Base-by-base conservation (phyloP, 2,888 invertebrate species). In the Clusia tigrina region DNA sequence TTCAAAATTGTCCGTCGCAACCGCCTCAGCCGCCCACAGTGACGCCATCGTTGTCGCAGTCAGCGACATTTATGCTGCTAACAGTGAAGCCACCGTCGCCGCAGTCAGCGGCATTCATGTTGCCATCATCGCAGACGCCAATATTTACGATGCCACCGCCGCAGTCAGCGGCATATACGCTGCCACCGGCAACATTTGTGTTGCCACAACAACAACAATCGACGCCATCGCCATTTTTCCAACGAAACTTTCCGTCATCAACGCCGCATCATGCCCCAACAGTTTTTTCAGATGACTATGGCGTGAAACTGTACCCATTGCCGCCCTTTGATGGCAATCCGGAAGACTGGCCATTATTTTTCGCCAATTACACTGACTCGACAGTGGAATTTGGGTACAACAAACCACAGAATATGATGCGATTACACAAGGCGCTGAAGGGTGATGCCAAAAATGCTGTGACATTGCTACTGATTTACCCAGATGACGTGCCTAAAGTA, bases 281-380 rank as follows among this genome's bases (percentile, higher is more conserved):
- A n/a, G n/a, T n/a, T n/a, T n/a, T n/a, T n/a, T n/a, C n/a, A n/a
- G n/a, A n/a, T n/a, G n/a, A n/a, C n/a, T n/a, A n/a, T n/a, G n/a
- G n/a, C n/a, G n/a, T n/a, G n/a, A 62, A 60, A 25, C 38, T 68
- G 2, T 54, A 66, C 24, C 61, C 62, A 23, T 54, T 66, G 42
- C 66, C 66, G 57, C 25, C 59, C 18, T 66, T 66, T 51, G 60
- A 37, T 3, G 65, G 66, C 1, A 61, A 62, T 2, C 25, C 60
- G 1, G 63, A 68, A 15, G 65, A 66, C n/a, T 66, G 65, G 65
- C 63, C 65, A 5, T 20, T 65, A 18, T 65, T 63, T 18, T 18
- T 53, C 2, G 58, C 51, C 22, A 63, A 63, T 10, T 67, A 32
- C 52, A 51, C 57, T n/a, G 60, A 65, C 10, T 38, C 65, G 62